Evolutionary conservation across 2,113 vertebrate species (phyloP), one percentile per base, ranked within the genome.

Genomic region (Eidolon helvum): DNA sequence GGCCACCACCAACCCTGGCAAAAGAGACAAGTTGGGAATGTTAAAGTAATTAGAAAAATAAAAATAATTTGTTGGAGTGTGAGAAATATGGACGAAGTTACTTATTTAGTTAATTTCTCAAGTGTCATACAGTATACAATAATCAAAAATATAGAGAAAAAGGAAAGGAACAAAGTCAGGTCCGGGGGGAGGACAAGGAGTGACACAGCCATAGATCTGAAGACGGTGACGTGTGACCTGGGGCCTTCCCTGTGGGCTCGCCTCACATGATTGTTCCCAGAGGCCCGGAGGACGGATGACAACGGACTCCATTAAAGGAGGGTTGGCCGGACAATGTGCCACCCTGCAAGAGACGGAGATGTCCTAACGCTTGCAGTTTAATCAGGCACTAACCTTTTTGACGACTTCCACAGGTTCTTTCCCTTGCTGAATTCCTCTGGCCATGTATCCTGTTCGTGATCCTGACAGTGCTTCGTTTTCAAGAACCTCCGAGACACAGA

Each of bases 371-470:
- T 28, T 65, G 38, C 33, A 30, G 3, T 53, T 2, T 10, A 19
- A n/a, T 74, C n/a, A 87, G 10, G 30, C 0, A 0, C 63, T 84
- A 0, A 30, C 35, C 48, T 85, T 10, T 24, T 45, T 33, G 90
- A 55, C 16, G 18, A 8, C 4, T 55, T 95, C 85, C 87, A 38
- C 95, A 99, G 98, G 91, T 98, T 4, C 97, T 99, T 6, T 98
- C 97, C 87, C 95, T 99, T 0, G 94, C 98, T 24, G 99, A 99
- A 90, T 95, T 99, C 83, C 86, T 99, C 80, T 99, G 98, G 99
- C 98, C 98, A 1, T 98, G 98, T 26, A 90, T 93, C 7, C 98
- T 99, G 84, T 99, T 99, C 92, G 59, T 98, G 84, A 98, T 98
- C 94, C 98, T 99, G 94, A 98, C 96, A 11, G 96, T 97, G 7